Base-by-base conservation (phyloP, 2,113 vertebrate genomes). In the Meriones unguiculatus region DNA sequence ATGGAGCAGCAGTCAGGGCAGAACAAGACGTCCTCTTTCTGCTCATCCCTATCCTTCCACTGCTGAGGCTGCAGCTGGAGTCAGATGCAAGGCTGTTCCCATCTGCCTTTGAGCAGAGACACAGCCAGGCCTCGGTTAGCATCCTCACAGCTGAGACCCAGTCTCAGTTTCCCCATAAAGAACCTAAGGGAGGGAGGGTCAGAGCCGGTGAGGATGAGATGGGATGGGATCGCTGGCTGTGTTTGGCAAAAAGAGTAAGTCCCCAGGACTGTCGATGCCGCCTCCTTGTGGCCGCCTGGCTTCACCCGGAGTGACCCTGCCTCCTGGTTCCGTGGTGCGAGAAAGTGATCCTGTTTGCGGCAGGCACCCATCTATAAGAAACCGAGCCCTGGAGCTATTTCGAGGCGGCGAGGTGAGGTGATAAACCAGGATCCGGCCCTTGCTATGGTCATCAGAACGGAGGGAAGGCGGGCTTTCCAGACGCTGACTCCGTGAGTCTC, bases 311-410 rank as follows among this genome's bases (percentile, higher is more conserved):
- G 14, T 93, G 92, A 78, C 95, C 92, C 88, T 0, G 52, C 90
- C 86, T 86, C 84, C 84, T 25, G 0, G 2, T 20, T 25, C 91
- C 77, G 91, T 3, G 1, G 65, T 67, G 22, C 25, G 77, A 50
- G 92, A 96, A 98, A 35, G 69, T 64, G 96, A 98, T 97, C 97
- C 54, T 95, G 96, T 59, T 64, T 95, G 95, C 64, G 15, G 38
- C 85, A 52, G 15, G 38, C 85, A 52, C 62, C 88, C 11, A 89
- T 95, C 28, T 97, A 73, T 95, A 94, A 94, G 97, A 93, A 92
- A 87, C 93, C 3, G 12, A 89, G 91, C 95, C 93, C 1, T 0
- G 86, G 95, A 97, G 95, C 98, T 97, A 97, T 96, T 98, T 97
- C 17, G 75, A 91, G 96, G 85, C 2, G 95, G 85, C 2, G 15